phyloP scores from a whole-genome alignment of 2,113 vertebrate genomes.

The Chionomys nivalis region DNA sequence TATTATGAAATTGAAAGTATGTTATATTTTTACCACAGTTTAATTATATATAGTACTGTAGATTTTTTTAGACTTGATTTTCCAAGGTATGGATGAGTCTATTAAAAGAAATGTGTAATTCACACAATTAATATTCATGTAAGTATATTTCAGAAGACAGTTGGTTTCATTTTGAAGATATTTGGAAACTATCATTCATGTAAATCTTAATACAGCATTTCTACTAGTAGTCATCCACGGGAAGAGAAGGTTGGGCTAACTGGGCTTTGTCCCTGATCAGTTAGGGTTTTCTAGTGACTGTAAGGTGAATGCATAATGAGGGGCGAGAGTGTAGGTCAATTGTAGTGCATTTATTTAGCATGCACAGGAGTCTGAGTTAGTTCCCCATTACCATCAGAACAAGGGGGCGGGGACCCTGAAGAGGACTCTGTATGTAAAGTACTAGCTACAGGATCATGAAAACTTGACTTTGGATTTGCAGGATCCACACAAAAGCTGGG shows the following conservation, averaged over 20 bases:
- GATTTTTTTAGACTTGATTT: neutral
- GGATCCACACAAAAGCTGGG: neutral
- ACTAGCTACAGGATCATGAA: neutral
- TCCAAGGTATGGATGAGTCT: neutral
- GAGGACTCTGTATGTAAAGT: neutral
- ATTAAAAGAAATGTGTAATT: neutral
- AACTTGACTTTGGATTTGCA: neutral
- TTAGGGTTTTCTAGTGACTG: neutral
- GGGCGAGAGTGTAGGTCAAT: too few relatives aligned
- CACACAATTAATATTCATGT: neutral
- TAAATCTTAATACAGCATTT: constrained; percentile 14
- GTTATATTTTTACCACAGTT: constrained; percentile 10
- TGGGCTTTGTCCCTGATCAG: neutral
- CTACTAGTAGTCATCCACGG: neutral
- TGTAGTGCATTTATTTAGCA: neutral
- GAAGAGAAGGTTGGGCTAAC: neutral
- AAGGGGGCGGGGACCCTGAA: too few relatives aligned
- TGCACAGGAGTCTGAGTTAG: neutral
- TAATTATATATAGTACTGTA: constrained; percentile 8
- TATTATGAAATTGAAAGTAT: neutral
- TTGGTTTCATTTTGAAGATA: neutral
- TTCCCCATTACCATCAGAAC: neutral
- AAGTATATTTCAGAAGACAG: neutral
- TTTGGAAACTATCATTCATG: neutral
- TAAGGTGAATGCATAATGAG: neutral